These are phyloP conservation scores for Apostichopus parvimensis DNA, from an alignment of 35 echinoderm and acorn worm genomes.

Conservation along the genomic window DNA sequence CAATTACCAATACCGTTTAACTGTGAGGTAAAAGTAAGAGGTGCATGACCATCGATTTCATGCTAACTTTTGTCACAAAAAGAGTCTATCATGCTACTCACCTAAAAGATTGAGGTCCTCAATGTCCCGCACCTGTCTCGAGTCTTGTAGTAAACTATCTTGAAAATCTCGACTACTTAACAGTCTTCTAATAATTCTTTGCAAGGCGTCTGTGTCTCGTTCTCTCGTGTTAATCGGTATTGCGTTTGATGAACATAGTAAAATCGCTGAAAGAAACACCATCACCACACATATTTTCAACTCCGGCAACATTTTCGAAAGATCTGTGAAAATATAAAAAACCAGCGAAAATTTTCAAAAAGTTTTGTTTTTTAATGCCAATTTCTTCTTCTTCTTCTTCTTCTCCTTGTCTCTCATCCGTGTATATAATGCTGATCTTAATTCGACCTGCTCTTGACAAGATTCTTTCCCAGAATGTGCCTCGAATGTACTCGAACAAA, in stretches of 20 bases:
- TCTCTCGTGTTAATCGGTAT: not conserved
- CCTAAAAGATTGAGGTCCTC: not conserved
- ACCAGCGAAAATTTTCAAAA: too few relatives aligned
- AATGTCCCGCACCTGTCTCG: not conserved
- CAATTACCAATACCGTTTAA: too few relatives aligned
- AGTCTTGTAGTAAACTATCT: not conserved
- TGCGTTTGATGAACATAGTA: conserved; percentile 23
- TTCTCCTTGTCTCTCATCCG: too few relatives aligned
- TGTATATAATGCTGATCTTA: too few relatives aligned
- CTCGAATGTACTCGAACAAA: too few relatives aligned
- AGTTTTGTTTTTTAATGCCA: too few relatives aligned
- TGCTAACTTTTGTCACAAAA: too few relatives aligned
- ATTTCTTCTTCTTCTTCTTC: too few relatives aligned
- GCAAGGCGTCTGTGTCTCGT: not conserved
- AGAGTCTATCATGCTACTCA: not conserved
- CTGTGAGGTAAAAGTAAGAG: too few relatives aligned
- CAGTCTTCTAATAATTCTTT: conserved; percentile 12
- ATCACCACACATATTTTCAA: not conserved
- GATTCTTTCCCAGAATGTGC: too few relatives aligned
- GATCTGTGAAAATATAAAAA: conserved; percentile 7
- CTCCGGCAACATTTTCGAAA: conserved; percentile 28
- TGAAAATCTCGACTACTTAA: not conserved
- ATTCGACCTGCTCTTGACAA: too few relatives aligned
- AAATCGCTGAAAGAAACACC: not conserved
- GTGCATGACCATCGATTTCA: too few relatives aligned